phyloP scores from a whole-genome alignment of 2,113 vertebrate species.

The Datnioides undecimradiatus region DNA sequence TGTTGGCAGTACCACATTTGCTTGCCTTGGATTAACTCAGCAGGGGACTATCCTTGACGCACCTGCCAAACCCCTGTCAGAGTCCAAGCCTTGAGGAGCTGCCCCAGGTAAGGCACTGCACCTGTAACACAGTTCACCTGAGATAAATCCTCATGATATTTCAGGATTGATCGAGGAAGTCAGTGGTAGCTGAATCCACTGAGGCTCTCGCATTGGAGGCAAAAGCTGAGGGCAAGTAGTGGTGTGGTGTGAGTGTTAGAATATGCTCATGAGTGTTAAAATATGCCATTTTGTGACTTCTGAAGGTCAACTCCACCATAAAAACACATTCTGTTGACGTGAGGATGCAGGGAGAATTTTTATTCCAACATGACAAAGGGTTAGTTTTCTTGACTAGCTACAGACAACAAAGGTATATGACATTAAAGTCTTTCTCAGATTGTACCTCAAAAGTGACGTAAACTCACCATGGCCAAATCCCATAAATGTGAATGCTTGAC shows the following conservation, averaged over 20 bases:
- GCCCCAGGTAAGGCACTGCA: constrained; percentile 4
- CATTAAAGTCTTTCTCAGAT: not conserved
- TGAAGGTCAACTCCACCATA: constrained; percentile 15
- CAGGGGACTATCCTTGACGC: constrained; percentile 17
- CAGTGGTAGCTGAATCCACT: not conserved
- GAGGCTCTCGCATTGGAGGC: not conserved
- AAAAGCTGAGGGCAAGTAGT: constrained; percentile 3
- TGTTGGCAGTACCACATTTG: constrained; percentile 24
- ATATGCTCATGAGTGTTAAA: constrained; percentile 9
- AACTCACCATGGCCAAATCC: not conserved
- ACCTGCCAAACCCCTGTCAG: constrained; percentile 34
- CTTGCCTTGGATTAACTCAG: constrained; percentile 40
- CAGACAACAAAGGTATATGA: not conserved
- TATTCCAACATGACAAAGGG: not conserved
- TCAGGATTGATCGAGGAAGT: constrained; percentile 8
- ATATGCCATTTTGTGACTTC: constrained; percentile 9
- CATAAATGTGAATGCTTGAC: not conserved
- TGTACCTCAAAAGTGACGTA: not conserved
- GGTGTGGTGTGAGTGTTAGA: not conserved
- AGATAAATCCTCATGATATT: constrained; percentile 22
- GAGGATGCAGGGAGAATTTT: not conserved
- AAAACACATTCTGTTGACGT: not conserved
- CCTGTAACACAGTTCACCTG: not conserved
- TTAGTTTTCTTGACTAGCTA: not conserved
- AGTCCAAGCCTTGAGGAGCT: constrained; percentile 38